phyloP scores from a whole-genome alignment of 92 coral and sea anemone genomes.

The Heliopora coerulea region DNA sequence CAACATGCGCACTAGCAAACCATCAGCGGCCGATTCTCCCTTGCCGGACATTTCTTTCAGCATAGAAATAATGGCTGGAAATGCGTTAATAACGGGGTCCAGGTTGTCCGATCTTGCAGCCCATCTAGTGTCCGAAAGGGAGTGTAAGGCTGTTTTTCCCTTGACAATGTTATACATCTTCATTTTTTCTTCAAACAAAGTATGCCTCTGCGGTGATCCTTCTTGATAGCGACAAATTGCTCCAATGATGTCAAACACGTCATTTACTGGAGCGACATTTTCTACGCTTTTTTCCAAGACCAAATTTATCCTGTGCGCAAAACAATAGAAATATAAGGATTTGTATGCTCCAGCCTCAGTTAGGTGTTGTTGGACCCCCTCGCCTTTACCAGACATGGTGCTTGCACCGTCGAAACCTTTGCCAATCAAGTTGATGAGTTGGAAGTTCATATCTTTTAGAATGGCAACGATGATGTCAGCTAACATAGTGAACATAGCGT shows the following conservation, averaged over 20 bases:
- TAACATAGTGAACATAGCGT: conserved; percentile 24
- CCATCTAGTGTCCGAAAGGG: conserved; percentile 41
- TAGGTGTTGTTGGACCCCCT: conserved; percentile 34
- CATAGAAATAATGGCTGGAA: conserved; percentile 20
- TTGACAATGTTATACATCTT: neutral
- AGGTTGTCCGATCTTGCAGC: conserved; percentile 23
- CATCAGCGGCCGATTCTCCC: conserved; percentile 11
- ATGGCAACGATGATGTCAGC: conserved; percentile 17
- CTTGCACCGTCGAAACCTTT: conserved; percentile 41
- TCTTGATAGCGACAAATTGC: neutral
- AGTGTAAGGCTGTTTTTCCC: conserved; percentile 31
- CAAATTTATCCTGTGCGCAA: conserved; percentile 35
- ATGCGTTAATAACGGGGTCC: conserved; percentile 13
- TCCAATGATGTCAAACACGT: conserved; percentile 19
- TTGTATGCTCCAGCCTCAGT: conserved; percentile 31
- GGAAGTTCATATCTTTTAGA: conserved; percentile 16
- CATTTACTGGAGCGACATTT: conserved; percentile 31
- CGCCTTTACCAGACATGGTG: conserved; percentile 39
- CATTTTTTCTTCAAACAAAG: conserved; percentile 13
- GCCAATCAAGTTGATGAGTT: conserved; percentile 17
- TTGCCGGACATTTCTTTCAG: conserved; percentile 3
- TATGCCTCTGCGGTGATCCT: conserved; percentile 28
- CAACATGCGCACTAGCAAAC: conserved; percentile 15
- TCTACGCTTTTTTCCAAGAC: conserved; percentile 39
- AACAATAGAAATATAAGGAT: conserved; percentile 31